phyloP scores from a whole-genome alignment of 2,888 invertebrate species.

The Seladonia tumulorum region DNA sequence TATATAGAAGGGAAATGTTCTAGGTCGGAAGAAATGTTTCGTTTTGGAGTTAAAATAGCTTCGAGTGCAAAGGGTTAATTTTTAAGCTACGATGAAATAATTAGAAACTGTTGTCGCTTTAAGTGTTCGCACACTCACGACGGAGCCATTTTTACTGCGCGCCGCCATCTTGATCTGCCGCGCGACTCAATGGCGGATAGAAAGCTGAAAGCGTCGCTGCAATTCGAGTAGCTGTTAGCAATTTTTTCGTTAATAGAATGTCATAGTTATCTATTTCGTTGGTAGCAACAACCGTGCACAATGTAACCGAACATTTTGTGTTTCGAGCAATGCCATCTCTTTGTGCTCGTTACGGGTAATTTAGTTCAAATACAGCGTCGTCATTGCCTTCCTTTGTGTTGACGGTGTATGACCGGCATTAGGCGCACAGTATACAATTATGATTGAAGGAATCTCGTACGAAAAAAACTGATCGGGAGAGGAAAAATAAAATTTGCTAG shows the following conservation, averaged over 20 bases:
- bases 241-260: not conserved
- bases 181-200: not conserved
- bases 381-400: not conserved
- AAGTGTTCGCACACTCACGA: not conserved
- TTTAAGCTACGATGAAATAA: too few relatives aligned
- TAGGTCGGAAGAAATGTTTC: too few relatives aligned
- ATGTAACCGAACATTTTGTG: slow-evolving; percentile 4
- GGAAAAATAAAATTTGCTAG: not conserved
- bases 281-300: not conserved
- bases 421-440: not conserved
- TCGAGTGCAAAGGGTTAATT: too few relatives aligned
- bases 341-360: not conserved
- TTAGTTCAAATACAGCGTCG: not conserved
- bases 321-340: not conserved
- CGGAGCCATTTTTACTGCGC: not conserved
- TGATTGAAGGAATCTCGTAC: slow-evolving; percentile 1
- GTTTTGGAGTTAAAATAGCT: too few relatives aligned
- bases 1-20: too few relatives aligned
- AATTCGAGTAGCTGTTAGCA: not conserved
- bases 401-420: not conserved
- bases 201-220: not conserved
- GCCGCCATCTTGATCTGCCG: not conserved
- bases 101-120: not conserved
- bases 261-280: not conserved
- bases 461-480: not conserved